phyloP scores from a whole-genome alignment of 1,140 invertebrate species.

The Lethocerus indicus region DNA sequence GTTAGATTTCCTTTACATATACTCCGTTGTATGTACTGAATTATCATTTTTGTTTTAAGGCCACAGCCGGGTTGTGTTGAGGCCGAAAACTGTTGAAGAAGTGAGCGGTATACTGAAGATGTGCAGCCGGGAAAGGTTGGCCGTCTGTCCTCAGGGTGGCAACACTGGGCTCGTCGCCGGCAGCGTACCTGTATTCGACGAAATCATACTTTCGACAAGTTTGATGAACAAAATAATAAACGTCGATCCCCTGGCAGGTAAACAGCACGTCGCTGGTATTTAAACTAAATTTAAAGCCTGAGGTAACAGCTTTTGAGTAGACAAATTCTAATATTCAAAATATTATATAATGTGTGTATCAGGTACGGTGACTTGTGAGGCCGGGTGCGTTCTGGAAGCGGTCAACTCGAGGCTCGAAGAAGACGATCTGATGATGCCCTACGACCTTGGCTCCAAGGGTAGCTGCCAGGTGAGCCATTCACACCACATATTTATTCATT shows the following conservation, averaged over 20 bases:
- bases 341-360: no score
- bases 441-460: constrained; percentile 94
- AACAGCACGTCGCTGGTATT: no score
- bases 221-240: constrained; percentile 78
- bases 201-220: constrained; percentile 74
- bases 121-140: constrained; percentile 68
- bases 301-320: no score
- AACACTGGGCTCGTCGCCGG: constrained; percentile 89
- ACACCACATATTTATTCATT: no score
- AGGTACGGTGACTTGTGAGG: constrained; percentile 74
- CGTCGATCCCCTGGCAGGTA: constrained; percentile 68
- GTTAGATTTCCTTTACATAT: no score
- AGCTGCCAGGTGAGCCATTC: constrained; percentile 95
- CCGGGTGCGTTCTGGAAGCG: constrained; percentile 82
- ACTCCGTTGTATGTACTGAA: no score
- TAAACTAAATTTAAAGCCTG: no score
- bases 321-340: no score
- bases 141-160: constrained; percentile 88
- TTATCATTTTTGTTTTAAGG: constrained; percentile 38
- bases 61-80: constrained; percentile 49
- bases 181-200: constrained; percentile 91
- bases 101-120: constrained; percentile 71
- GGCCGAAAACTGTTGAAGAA: constrained; percentile 76
- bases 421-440: constrained; percentile 71
- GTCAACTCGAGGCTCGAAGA: constrained; percentile 59